These are phyloP conservation scores for Cloeon dipterum DNA, from an alignment of 2,888 invertebrate genomes.

Conservation along the genomic window DNA sequence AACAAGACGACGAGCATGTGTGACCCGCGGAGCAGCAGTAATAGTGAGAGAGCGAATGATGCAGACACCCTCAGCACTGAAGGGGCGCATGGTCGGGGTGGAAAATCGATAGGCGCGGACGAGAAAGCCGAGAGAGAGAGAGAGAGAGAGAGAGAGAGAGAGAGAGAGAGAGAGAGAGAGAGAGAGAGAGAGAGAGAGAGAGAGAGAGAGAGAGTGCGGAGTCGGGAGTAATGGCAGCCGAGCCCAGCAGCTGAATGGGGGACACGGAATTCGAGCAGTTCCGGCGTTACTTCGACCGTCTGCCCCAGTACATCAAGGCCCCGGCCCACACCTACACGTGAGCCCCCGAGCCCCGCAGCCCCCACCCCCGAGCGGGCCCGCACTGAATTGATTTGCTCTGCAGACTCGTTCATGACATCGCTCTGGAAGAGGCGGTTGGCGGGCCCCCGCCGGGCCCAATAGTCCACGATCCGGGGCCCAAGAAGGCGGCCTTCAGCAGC, in stretches of 20 bases:
- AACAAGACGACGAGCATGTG: no score
- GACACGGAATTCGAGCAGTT: conserved; percentile 89
- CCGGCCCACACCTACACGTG: conserved; percentile 75
- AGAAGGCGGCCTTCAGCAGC: conserved; percentile 16
- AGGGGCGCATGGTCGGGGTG: no score
- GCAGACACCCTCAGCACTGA: no score
- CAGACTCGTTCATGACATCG: conserved; percentile 66
- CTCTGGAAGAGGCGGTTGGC: conserved; percentile 55
- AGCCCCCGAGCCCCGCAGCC: no score
- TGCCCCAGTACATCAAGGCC: conserved; percentile 53
- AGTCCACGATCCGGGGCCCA: conserved; percentile 10
- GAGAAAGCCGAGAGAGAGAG: no score
- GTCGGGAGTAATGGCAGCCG: not conserved
- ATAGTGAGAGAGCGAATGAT: no score
- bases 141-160: not conserved
- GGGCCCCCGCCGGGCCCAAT: conserved; percentile 1
- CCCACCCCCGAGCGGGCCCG: no score
- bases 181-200: not conserved
- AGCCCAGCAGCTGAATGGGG: conserved; percentile 34
- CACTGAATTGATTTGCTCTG: no score
- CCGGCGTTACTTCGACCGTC: conserved; percentile 60
- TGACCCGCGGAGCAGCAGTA: no score
- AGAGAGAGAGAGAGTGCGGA: not conserved
- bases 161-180: not conserved
- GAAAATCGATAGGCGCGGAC: no score